Evolutionary conservation across 1,140 invertebrate species (phyloP), one percentile per base, ranked within the genome.

Genomic region (Anadara kagoshimensis): DNA sequence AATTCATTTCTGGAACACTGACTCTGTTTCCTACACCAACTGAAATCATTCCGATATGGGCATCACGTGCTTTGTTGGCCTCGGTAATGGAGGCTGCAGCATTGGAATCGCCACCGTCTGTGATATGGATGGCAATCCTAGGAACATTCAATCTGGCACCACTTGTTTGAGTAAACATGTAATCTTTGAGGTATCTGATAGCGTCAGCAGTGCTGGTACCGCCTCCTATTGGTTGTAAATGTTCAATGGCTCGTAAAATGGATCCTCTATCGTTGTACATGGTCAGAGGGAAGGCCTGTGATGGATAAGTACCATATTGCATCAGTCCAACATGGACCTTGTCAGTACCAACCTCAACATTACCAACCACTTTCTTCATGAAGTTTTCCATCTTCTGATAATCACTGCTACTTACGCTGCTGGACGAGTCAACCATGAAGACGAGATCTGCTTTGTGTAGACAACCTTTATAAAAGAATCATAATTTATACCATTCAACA

Each of bases 341-440:
- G 41, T 77, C 43, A 44, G 49, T 59, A 14, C 68, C 69, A 22
- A 78, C 58, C 11, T 78, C 59, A 57, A 78, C 49, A n/a, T 70
- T 72, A 18, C 71, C 62, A 41, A 79, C 68, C 14, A 80, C 47
- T 69, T 78, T 73, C 58, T 82, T 82, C 61, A 83, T 58, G 47
- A 80, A 80, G 44, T 78, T 71, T 56, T 82, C 74, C 44, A 76
- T 75, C 43, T 79, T 79, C 8, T 75, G 51, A 29, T 80, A 79
- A 63, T 82, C 70, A 5, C 57, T 56, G 18, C 43, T 61, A 4
- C 78, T 76, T n/a, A 83, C 73, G 53, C 75, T 82, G 44, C 70
- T 76, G 5, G 79, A 81, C 4, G 80, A 79, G 58, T 83, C 82
- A 2, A 83, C 63, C 65, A 83, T 57, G 64, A 83, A 80, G n/a